Percentiles rank a stretch among this genome's conserved stretches.
Evolutionary conservation across 2,113 vertebrate species (phyloP).

Genomic region (Oreochromis niloticus): DNA sequence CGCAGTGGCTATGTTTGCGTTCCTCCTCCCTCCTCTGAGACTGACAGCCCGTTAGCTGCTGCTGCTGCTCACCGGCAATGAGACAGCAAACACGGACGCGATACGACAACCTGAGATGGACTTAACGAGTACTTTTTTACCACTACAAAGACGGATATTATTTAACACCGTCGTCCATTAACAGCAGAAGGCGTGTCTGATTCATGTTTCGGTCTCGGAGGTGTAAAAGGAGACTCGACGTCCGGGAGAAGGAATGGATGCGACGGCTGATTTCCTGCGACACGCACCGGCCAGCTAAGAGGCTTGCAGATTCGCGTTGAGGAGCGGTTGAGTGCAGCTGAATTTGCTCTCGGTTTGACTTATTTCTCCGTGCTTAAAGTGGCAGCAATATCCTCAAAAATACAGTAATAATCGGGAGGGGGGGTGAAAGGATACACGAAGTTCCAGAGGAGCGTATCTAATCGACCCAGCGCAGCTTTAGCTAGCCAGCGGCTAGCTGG

Average conservation of each 20-base stretch:
- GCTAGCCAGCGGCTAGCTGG: slow-evolving; percentile 25
- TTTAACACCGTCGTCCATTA: background rate
- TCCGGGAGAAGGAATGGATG: slow-evolving; percentile 39
- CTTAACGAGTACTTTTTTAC: background rate
- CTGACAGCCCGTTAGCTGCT: slow-evolving; percentile 52
- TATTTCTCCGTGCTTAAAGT: background rate
- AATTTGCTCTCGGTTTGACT: background rate
- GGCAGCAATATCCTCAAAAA: background rate
- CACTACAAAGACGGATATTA: slow-evolving; percentile 21
- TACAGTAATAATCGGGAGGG: background rate
- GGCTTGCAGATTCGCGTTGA: background rate
- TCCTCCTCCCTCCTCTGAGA: slow-evolving; percentile 28
- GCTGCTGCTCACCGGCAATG: slow-evolving; percentile 61
- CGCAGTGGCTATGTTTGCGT: slow-evolving; percentile 40
- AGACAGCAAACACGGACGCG: slow-evolving; percentile 70
- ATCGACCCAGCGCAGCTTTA: background rate
- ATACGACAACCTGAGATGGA: slow-evolving; percentile 31
- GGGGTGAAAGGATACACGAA: background rate
- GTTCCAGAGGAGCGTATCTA: background rate
- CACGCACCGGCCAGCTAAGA: slow-evolving; percentile 43
- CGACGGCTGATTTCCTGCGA: slow-evolving; percentile 52
- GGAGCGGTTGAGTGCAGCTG: background rate
- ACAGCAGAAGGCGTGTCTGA: background rate
- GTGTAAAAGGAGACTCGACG: background rate
- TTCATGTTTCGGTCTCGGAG: background rate